Evolutionary conservation across 2,797 vertebrate genomes (phyloP).

Genomic region (Trachops cirrhosus): DNA sequence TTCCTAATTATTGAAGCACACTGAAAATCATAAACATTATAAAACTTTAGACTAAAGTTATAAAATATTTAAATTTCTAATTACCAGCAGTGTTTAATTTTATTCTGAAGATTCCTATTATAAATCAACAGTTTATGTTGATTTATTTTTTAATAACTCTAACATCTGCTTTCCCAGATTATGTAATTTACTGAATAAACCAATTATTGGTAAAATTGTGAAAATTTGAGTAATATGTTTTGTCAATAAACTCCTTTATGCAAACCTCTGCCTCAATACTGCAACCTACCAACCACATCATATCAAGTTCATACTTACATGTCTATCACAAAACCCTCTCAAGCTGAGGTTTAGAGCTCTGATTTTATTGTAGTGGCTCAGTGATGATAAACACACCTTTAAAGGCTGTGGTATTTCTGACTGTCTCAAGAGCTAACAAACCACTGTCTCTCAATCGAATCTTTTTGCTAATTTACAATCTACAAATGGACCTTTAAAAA

Average conservation of each 20-base stretch:
- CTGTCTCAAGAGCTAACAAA: not conserved
- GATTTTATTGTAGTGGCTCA: not conserved
- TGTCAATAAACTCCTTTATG: not conserved
- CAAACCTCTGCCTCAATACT: not conserved
- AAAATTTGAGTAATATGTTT: not conserved
- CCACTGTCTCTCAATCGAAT: not conserved
- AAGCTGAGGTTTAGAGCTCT: not conserved
- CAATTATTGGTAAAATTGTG: not conserved
- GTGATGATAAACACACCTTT: not conserved
- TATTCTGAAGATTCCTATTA: not conserved
- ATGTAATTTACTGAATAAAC: not conserved
- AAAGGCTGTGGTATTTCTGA: not conserved
- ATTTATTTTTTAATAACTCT: slow-evolving; percentile 21
- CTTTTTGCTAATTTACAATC: not conserved
- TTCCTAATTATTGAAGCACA: not conserved
- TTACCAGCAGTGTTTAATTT: not conserved
- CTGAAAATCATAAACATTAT: not conserved
- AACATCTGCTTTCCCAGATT: not conserved
- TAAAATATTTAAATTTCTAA: slow-evolving; percentile 20
- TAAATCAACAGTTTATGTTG: not conserved
- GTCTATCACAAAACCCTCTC: not conserved
- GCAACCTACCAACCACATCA: not conserved
- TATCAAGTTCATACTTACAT: not conserved
- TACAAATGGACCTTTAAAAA: not conserved
- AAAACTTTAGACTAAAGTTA: not conserved